Percentiles rank a stretch among this genome's conserved stretches.
Conservation (phyloP, 2,888 invertebrate species). For the Agrilus mali region DNA sequence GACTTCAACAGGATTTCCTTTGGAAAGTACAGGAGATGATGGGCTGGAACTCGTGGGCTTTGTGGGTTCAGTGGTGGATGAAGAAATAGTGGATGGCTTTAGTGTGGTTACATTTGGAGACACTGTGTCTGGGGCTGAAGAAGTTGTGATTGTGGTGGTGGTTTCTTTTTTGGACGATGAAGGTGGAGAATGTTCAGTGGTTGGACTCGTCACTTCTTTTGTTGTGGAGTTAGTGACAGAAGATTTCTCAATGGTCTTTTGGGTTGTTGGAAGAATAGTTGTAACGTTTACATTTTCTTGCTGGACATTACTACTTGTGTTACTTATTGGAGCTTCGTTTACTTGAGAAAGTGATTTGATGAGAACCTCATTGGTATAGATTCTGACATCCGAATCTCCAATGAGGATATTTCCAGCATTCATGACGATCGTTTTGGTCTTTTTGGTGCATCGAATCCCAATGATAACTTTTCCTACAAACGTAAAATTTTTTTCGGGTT, state of each 20-base stretch:
- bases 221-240: too few species aligned
- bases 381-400: constrained; percentile 18
- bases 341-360: constrained; percentile 3
- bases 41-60: too few species aligned
- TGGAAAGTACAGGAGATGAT: too few species aligned
- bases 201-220: too few species aligned
- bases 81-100: too few species aligned
- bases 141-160: background rate
- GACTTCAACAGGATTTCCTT: constrained; percentile 1
- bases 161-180: background rate
- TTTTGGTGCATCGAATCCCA: constrained; percentile 20
- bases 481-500: constrained; percentile 22
- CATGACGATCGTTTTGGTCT: constrained; percentile 25
- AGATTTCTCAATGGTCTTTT: too few species aligned
- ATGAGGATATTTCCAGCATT: constrained; percentile 26
- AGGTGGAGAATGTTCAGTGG: too few species aligned
- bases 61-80: too few species aligned
- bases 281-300: too few species aligned
- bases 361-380: constrained; percentile 13
- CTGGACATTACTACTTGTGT: too few species aligned
- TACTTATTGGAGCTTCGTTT: background rate
- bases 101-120: too few species aligned
- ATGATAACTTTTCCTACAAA: constrained; percentile 27
- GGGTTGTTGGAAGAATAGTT: background rate
- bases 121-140: background rate